Conservation (phyloP, 2,888 invertebrate genomes). For the Apodemia duryi region DNA sequence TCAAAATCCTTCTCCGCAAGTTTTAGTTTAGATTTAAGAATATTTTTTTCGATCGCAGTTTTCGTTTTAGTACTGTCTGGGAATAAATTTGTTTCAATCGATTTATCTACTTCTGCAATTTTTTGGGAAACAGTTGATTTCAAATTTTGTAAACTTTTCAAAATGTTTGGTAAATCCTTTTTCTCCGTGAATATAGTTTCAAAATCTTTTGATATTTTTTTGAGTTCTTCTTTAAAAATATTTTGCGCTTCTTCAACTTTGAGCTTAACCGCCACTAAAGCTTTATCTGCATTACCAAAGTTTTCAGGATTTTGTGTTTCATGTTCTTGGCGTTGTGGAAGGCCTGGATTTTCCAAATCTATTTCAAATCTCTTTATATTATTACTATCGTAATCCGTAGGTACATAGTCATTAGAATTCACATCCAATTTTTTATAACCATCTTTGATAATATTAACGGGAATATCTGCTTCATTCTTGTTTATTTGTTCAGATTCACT, state of each 20-base stretch:
- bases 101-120: constrained; percentile 51
- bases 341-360: constrained; percentile 59
- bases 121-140: constrained; percentile 48
- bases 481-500: constrained; percentile 42
- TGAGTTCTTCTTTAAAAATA: constrained; percentile 41
- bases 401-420: constrained; percentile 38
- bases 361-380: constrained; percentile 46
- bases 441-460: constrained; percentile 56
- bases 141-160: constrained; percentile 48
- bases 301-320: constrained; percentile 63
- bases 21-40: constrained; percentile 36
- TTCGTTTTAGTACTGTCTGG: constrained; percentile 32
- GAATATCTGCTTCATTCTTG: constrained; percentile 44
- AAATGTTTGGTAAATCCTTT: constrained; percentile 46
- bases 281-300: constrained; percentile 43
- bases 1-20: constrained; percentile 52
- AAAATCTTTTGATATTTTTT: constrained; percentile 49
- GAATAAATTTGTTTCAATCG: constrained; percentile 44
- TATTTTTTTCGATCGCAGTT: constrained; percentile 31
- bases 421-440: constrained; percentile 39
- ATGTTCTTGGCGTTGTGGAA: constrained; percentile 63
- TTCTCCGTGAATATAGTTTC: constrained; percentile 45
- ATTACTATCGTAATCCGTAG: constrained; percentile 35
- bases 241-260: constrained; percentile 47
- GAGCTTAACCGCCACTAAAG: constrained; percentile 45